Conservation (phyloP, 53 echinoderm and acorn worm species). For the Hippasteria phrygiana region DNA sequence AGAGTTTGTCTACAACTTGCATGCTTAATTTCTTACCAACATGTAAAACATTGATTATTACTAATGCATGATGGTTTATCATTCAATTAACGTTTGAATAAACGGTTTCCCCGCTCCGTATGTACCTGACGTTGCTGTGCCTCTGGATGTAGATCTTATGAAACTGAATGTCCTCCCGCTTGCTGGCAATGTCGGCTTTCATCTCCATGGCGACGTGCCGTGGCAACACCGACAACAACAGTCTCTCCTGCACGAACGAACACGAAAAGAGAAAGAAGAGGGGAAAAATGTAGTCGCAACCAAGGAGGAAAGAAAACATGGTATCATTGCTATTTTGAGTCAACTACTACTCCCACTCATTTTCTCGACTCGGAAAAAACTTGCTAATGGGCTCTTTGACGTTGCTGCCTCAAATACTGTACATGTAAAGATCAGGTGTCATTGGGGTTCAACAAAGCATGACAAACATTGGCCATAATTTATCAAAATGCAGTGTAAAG, state of each 20-base stretch:
- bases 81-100: too few species aligned
- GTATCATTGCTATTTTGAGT: not conserved
- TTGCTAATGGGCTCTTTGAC: not conserved
- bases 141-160: constrained; percentile 99
- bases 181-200: constrained; percentile 96
- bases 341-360: not conserved
- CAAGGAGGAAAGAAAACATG: not conserved
- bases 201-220: constrained; percentile 99
- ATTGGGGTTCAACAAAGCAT: too few species aligned
- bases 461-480: too few species aligned
- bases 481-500: too few species aligned
- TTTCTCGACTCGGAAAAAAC: not conserved
- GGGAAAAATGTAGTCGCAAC: not conserved
- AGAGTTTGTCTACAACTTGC: too few species aligned
- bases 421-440: too few species aligned
- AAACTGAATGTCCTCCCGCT: constrained; percentile 95
- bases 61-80: too few species aligned
- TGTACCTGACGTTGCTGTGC: constrained; percentile 95
- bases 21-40: too few species aligned
- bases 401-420: too few species aligned
- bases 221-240: constrained; percentile 96
- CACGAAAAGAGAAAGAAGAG: not conserved
- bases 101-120: too few species aligned
- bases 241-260: constrained; percentile 76
- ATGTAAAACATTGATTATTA: too few species aligned